Evolutionary conservation across 2,113 vertebrate species (phyloP), one percentile per base, ranked within the genome.

Genomic region (Hiodon alosoides): DNA sequence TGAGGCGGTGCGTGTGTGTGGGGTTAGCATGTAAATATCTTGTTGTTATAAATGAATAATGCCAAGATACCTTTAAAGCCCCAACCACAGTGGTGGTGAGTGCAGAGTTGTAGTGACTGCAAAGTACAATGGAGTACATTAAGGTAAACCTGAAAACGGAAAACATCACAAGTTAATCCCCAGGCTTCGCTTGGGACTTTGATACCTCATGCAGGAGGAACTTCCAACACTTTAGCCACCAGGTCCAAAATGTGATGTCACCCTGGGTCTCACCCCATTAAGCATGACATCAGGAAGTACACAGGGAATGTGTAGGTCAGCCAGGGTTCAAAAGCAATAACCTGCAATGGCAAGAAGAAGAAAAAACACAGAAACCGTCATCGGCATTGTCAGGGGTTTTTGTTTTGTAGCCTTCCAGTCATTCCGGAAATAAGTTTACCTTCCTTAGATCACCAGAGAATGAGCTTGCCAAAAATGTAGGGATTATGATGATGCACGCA

Each of bases 61-160:
- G 60, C 14, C 0, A 9, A 16, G 7, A 10, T 85, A 96, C 95
- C 90, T 98, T 98, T 82, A 96, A 85, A 58, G 95, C 93, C 31
- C 95, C 95, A 5, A 97, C 91, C 13, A 98, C 93, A 0, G 94
- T 91, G 0, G 95, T 96, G 0, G 94, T 97, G 46, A 98, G 91
- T 0, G 94, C 94, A 2, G 95, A 97, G 87, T 96, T 97, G 79
- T 96, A 95, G 75, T 94, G 87, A 82, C 94, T 96, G 86, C 96
- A 98, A 54, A 97, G 86, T 14, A 95, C 87, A 11, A 93, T 94
- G 72, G 96, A 92, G 84, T 93, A 97, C 92, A 96, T 94, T 86
- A 98, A 70, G 46, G 97, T 88, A 82, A 97, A 97, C 83, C 96
- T 96, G 90, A 58, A 82, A 71, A 66, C 2, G 7, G 10, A 6